phyloP scores from a whole-genome alignment of 2,888 invertebrate genomes.

The Nephrocerus scutellatus region DNA sequence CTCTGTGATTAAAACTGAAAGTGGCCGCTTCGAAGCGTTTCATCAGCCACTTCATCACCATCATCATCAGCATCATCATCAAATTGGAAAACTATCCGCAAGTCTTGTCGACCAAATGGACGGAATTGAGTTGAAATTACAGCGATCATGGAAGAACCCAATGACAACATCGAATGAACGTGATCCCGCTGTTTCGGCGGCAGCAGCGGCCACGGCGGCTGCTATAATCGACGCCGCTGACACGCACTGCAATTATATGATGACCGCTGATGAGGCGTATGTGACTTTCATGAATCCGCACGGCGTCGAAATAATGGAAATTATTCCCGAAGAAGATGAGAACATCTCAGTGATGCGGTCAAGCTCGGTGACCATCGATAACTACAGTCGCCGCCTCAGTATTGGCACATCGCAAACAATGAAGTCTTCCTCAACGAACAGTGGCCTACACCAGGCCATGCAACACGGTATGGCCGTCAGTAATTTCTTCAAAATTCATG shows the following conservation, averaged over 20 bases:
- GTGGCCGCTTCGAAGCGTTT: constrained; percentile 29
- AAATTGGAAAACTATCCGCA: constrained; percentile 34
- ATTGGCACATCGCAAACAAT: constrained; percentile 31
- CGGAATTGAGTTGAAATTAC: constrained; percentile 37
- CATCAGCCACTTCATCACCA: constrained; percentile 29
- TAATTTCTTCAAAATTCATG: no score
- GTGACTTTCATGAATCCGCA: constrained; percentile 44
- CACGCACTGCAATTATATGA: constrained; percentile 40
- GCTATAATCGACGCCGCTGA: no score
- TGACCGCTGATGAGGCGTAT: constrained; percentile 41
- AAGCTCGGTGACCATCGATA: constrained; percentile 42
- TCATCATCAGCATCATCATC: constrained; percentile 29
- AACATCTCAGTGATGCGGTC: constrained; percentile 42
- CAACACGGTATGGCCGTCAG: no score
- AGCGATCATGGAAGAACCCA: constrained; percentile 41
- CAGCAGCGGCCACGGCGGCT: constrained; percentile 25
- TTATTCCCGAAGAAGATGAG: constrained; percentile 47
- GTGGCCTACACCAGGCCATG: constrained; percentile 28
- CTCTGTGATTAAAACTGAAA: constrained; percentile 41
- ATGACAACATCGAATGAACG: constrained; percentile 24
- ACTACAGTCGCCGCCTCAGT: constrained; percentile 31
- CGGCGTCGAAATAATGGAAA: constrained; percentile 47
- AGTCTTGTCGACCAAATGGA: constrained; percentile 41
- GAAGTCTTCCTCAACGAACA: constrained; percentile 31
- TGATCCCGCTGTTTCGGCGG: constrained; percentile 25